Evolutionary conservation across 2,113 vertebrate species (phyloP).

Genomic region (Cyprinodon brontotheroides): DNA sequence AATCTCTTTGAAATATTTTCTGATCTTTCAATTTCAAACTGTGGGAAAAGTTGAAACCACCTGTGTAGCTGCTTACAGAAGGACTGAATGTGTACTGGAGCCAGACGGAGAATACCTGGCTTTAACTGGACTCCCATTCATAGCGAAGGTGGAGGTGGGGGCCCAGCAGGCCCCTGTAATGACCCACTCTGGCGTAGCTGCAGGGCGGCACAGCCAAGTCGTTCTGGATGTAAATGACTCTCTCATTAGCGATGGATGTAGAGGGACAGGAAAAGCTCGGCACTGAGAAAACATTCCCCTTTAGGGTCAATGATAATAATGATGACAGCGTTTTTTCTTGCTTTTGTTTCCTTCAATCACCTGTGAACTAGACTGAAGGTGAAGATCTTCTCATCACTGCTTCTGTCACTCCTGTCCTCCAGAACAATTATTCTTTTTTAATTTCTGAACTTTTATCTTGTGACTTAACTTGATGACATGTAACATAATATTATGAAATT

Average conservation of each 20-base stretch:
- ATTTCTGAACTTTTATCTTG: not conserved
- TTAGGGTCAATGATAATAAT: slow-evolving; percentile 70
- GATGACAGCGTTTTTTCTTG: slow-evolving; percentile 64
- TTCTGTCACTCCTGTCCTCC: not conserved
- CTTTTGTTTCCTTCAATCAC: slow-evolving; percentile 69
- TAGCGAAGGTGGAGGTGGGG: slow-evolving; percentile 64
- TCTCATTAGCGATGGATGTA: slow-evolving; percentile 67
- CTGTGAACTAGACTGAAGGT: slow-evolving; percentile 39
- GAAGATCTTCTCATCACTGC: not conserved
- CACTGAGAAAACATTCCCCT: slow-evolving; percentile 62
- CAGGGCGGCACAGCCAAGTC: slow-evolving; percentile 37
- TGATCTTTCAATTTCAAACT: not conserved
- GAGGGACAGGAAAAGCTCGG: slow-evolving; percentile 50
- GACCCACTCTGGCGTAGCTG: slow-evolving; percentile 22
- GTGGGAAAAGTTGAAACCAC: not conserved
- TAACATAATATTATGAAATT: not conserved
- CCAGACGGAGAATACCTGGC: slow-evolving; percentile 70
- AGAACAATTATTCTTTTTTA: not conserved
- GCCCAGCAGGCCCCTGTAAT: slow-evolving; percentile 49
- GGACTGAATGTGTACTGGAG: slow-evolving; percentile 67
- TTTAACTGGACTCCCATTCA: slow-evolving; percentile 49
- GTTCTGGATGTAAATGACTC: slow-evolving; percentile 49
- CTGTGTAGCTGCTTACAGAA: not conserved
- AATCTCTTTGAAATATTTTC: not conserved
- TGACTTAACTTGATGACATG: not conserved